Evolutionary conservation across 2,888 invertebrate species (phyloP).

Genomic region (Sarcophaga subvicina): DNA sequence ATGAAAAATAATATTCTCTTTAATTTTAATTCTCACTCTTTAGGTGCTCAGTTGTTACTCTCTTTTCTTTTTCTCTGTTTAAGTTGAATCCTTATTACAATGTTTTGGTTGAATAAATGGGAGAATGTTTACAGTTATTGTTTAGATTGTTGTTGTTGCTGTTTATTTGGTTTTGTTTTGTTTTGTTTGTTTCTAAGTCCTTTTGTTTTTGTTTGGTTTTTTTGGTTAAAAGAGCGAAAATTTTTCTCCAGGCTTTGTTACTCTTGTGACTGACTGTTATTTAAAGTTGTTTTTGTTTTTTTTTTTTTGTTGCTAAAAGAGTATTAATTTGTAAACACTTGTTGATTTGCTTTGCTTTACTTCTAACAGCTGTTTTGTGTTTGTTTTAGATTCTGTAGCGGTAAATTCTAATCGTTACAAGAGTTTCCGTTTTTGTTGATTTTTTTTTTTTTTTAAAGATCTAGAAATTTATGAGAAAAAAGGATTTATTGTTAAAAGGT

Average conservation of each 20-base stretch:
- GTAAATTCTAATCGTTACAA: not conserved
- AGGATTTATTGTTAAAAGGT: too few species aligned
- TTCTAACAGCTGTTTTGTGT: constrained; percentile 16
- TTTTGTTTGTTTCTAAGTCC: not conserved
- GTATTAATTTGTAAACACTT: not conserved
- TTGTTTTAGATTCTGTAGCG: not conserved
- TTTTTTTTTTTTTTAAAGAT: not conserved
- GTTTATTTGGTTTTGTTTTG: not conserved
- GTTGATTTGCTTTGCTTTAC: not conserved
- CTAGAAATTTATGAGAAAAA: not conserved
- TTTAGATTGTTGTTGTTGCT: not conserved
- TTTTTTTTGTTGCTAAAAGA: not conserved
- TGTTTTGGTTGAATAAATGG: not conserved
- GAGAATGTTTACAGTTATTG: not conserved
- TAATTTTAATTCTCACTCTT: too few species aligned
- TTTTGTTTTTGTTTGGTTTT: constrained; percentile 10
- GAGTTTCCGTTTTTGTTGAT: too few species aligned
- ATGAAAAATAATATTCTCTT: not conserved
- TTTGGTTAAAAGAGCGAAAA: not conserved
- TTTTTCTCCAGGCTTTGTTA: not conserved
- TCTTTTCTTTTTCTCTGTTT: too few species aligned
- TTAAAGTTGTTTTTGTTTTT: not conserved
- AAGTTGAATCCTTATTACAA: not conserved
- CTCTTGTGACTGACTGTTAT: constrained; percentile 2
- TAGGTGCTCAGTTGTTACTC: too few species aligned